Conservation (phyloP, 2,797 vertebrate species). For the Karalla daura region DNA sequence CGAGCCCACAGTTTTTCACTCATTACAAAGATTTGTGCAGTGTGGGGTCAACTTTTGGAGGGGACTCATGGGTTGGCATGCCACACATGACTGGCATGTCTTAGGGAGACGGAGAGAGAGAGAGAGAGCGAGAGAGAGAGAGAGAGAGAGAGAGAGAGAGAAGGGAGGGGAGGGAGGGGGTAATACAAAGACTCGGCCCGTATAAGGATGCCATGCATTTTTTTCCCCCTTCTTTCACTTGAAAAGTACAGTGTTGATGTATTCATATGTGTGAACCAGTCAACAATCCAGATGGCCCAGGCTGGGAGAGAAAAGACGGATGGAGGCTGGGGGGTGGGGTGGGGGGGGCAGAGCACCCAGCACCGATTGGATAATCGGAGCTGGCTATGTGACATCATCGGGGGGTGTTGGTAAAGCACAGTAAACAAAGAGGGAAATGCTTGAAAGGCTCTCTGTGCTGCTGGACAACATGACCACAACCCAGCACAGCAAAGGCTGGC, state of each 20-base stretch:
- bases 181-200: constrained; percentile 25
- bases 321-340: too few relatives aligned
- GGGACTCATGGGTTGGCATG: constrained; percentile 34
- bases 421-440: constrained; percentile 82
- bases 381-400: constrained; percentile 79
- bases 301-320: constrained; percentile 42
- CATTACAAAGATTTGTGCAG: constrained; percentile 15
- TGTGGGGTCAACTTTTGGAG: constrained; percentile 34
- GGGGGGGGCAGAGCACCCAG: constrained; percentile 28
- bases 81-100: constrained; percentile 53
- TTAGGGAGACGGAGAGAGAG: neutral
- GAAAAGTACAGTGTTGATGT: constrained; percentile 68
- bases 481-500: constrained; percentile 35
- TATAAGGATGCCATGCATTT: constrained; percentile 42
- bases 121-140: constrained; percentile 3
- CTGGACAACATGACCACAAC: constrained; percentile 65
- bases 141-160: constrained; percentile 11
- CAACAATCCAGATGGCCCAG: constrained; percentile 45
- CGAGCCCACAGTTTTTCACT: neutral
- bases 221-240: constrained; percentile 57
- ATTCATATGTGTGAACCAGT: constrained; percentile 57
- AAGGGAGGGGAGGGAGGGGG: constrained; percentile 1
- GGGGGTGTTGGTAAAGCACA: constrained; percentile 75
- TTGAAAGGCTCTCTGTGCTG: constrained; percentile 81
- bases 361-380: constrained; percentile 71